Conservation (phyloP, 2,113 vertebrate genomes). For the Pimephales promelas region DNA sequence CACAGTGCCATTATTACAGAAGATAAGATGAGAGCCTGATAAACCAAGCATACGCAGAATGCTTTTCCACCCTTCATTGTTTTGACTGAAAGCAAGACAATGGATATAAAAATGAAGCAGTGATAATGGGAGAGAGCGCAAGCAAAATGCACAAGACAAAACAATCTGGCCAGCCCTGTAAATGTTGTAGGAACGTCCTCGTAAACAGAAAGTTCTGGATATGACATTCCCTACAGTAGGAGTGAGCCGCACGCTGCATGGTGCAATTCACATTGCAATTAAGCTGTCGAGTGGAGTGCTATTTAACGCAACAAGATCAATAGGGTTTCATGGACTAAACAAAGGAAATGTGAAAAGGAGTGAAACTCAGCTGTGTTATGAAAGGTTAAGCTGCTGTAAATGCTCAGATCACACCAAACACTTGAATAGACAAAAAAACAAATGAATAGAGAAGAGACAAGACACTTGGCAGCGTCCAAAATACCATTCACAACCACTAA, state of each 20-base stretch:
- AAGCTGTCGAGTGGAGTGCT: background rate
- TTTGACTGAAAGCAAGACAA: slow-evolving; percentile 26
- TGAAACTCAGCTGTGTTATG: background rate
- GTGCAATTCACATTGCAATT: slow-evolving; percentile 6
- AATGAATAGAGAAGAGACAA: slow-evolving; percentile 5
- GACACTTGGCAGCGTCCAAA: slow-evolving; percentile 18
- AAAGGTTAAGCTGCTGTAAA: slow-evolving; percentile 24
- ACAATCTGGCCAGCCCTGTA: slow-evolving; percentile 3
- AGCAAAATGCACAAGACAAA: slow-evolving; percentile 13
- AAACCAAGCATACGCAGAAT: background rate
- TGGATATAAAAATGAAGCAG: slow-evolving; percentile 21
- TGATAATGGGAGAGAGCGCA: background rate
- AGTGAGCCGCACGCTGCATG: background rate
- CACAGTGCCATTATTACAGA: slow-evolving; percentile 20
- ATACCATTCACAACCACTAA: background rate
- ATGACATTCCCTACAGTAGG: background rate
- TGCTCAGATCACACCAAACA: slow-evolving; percentile 20
- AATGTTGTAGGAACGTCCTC: background rate
- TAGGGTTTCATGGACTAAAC: background rate
- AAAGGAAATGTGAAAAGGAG: slow-evolving; percentile 6
- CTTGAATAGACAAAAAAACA: too few species aligned
- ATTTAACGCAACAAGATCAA: slow-evolving; percentile 20
- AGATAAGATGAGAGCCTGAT: slow-evolving; percentile 18
- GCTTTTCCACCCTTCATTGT: slow-evolving; percentile 28
- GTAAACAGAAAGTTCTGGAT: background rate